These are phyloP conservation scores for Trichonephila clavata DNA, from an alignment of 1,140 invertebrate species.

Conservation along the genomic window DNA sequence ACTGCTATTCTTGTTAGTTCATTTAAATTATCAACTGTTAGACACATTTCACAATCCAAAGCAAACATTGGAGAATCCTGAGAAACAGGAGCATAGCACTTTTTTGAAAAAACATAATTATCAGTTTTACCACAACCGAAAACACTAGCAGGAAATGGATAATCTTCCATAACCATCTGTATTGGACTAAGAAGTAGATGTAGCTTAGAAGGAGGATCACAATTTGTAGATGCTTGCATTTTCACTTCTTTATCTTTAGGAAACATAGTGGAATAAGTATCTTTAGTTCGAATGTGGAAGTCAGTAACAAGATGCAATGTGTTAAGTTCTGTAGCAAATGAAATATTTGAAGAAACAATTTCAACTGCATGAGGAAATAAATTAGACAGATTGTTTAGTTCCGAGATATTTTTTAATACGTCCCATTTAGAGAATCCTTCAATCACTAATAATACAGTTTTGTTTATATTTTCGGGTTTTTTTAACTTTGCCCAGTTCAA, in stretches of 20 bases:
- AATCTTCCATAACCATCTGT: constrained; percentile 93
- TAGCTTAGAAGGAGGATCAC: constrained; percentile 83
- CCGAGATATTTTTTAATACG: not conserved
- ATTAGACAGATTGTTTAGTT: not conserved
- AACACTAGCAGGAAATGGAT: constrained; percentile 89
- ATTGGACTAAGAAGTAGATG: constrained; percentile 89
- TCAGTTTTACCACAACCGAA: constrained; percentile 76
- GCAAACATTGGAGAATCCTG: constrained; percentile 92
- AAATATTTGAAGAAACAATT: constrained; percentile 30
- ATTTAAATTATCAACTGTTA: constrained; percentile 85
- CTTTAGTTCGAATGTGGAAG: not conserved
- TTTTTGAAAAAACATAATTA: constrained; percentile 84
- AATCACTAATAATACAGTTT: constrained; percentile 74
- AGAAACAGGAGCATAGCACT: constrained; percentile 88
- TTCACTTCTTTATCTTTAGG: not conserved
- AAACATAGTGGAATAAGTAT: constrained; percentile 54
- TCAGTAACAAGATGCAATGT: constrained; percentile 48
- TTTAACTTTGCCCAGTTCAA: constrained; percentile 61
- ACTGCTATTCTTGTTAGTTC: constrained; percentile 94
- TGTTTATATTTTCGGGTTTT: constrained; percentile 20
- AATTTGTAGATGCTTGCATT: not conserved
- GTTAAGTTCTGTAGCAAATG: constrained; percentile 49
- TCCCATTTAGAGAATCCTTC: constrained; percentile 59
- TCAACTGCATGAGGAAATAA: constrained; percentile 34
- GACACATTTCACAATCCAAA: constrained; percentile 98